Evolutionary conservation across 2,113 vertebrate genomes (phyloP).

Genomic region (Rhipidura dahli): DNA sequence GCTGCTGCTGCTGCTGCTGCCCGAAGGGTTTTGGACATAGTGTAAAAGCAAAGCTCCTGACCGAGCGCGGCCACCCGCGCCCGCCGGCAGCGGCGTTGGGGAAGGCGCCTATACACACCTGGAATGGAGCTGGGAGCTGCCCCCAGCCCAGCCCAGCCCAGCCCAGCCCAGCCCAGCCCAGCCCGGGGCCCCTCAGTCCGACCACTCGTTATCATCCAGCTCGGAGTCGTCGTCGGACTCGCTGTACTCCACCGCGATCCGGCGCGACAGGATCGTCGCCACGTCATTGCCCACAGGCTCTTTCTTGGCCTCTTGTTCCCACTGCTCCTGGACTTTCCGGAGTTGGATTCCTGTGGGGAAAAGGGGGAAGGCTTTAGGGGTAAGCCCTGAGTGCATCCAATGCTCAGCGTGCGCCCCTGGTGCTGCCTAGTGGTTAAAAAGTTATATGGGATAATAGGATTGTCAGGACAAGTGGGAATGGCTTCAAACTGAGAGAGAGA

Average conservation of each 20-base stretch:
- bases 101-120: slow-evolving; percentile 36
- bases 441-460: neutral
- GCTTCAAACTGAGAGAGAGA: neutral
- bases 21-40: slow-evolving; percentile 1
- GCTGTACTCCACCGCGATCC: slow-evolving; percentile 93
- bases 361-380: neutral
- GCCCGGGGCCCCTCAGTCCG: slow-evolving; percentile 72
- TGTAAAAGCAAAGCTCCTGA: slow-evolving; percentile 66
- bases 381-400: accelerated
- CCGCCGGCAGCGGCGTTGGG: neutral
- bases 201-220: slow-evolving; percentile 93
- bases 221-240: slow-evolving; percentile 94
- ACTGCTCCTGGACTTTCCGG: slow-evolving; percentile 92
- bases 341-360: slow-evolving; percentile 84
- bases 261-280: slow-evolving; percentile 89
- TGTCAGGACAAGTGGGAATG: neutral
- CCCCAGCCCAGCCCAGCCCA: neutral
- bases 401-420: too few species aligned
- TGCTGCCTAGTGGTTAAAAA: neutral
- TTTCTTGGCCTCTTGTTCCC: slow-evolving; percentile 91
- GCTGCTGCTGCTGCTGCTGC: slow-evolving; percentile 5
- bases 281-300: slow-evolving; percentile 92
- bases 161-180: neutral
- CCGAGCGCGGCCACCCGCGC: neutral
- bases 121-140: neutral